Base-by-base conservation (phyloP, 2,113 vertebrate species). In the Natator depressus region DNA sequence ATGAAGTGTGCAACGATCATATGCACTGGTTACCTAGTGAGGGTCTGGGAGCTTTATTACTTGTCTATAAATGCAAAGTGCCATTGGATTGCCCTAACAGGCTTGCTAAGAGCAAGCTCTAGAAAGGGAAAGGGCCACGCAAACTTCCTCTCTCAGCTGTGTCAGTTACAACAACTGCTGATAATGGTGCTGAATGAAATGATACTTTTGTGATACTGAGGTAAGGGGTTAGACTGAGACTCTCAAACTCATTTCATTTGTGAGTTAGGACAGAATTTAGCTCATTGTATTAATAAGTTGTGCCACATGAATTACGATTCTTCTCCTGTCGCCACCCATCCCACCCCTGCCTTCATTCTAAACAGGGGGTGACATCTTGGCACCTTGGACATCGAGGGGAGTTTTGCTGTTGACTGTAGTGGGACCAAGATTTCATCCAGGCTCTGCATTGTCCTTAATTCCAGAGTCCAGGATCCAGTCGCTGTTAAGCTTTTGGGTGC, bases 111-210 rank as follows among this genome's bases (percentile, higher is more conserved):
- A 79, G 29, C 46, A 53, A n/a, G 8, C 75, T 35, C 38, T 47
- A 51, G 82, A 50, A n/a, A 54, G 7, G 38, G 47, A 22, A 14
- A 0, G 1, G 38, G 57, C 35, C 10, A 17, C 35, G 8, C 24
- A 22, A 46, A 20, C 31, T 42, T 55, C 78, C 47, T 42, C 29
- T 4, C 35, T 46, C 84, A 87, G 27, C 80, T 53, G 11, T 20
- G 1, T 14, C 29, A 54, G 29, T 47, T 59, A 10, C n/a, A 59
- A 50, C 80, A 50, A n/a, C 80, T 84, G 59, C 59, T 75, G 24
- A 11, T 46, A 53, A 12, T 81, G 47, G 49, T 10, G 14, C 79
- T n/a, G 35, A 75, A 31, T 31, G 42, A 38, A 35, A 75, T 55
- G 46, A 29, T 57, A 4, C 10, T 47, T n/a, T 54, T 80, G 46